These are phyloP conservation scores for Pelecanoides urinatrix DNA, from an alignment of 2,113 vertebrate species.

Conservation along the genomic window DNA sequence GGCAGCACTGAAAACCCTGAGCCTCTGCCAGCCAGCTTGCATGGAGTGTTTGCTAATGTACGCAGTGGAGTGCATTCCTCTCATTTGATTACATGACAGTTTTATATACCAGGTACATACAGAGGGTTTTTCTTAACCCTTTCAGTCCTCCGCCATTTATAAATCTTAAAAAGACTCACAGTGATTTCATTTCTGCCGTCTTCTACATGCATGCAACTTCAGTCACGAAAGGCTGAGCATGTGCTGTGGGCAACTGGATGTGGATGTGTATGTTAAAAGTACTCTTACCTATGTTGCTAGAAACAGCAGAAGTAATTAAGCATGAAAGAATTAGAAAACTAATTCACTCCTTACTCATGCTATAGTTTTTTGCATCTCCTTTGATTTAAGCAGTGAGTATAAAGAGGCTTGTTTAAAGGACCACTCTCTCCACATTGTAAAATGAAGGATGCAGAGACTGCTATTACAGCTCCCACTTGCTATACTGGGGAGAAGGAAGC, in stretches of 20 bases:
- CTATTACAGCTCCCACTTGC: neutral
- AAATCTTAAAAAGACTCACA: neutral
- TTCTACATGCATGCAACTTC: neutral
- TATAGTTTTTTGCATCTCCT: neutral
- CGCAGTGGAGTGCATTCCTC: slow-evolving; percentile 54
- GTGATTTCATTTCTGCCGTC: neutral
- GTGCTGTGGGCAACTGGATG: neutral
- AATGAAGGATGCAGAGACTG: neutral
- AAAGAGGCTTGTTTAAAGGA: neutral
- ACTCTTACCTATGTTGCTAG: neutral
- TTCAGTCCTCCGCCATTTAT: neutral
- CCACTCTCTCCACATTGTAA: neutral
- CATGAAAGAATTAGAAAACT: neutral
- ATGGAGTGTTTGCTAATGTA: slow-evolving; percentile 55
- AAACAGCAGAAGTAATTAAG: neutral
- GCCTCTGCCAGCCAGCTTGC: slow-evolving; percentile 33
- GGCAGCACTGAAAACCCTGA: slow-evolving; percentile 39
- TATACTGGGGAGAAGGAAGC: neutral
- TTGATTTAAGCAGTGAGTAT: neutral
- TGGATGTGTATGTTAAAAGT: neutral
- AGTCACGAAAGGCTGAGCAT: neutral
- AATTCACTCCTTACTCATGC: neutral
- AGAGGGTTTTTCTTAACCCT: slow-evolving; percentile 57
- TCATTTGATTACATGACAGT: slow-evolving; percentile 56
- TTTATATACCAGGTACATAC: slow-evolving; percentile 46